phyloP scores from a whole-genome alignment of 2,888 invertebrate species.

The Gymnosoma rotundatum region DNA sequence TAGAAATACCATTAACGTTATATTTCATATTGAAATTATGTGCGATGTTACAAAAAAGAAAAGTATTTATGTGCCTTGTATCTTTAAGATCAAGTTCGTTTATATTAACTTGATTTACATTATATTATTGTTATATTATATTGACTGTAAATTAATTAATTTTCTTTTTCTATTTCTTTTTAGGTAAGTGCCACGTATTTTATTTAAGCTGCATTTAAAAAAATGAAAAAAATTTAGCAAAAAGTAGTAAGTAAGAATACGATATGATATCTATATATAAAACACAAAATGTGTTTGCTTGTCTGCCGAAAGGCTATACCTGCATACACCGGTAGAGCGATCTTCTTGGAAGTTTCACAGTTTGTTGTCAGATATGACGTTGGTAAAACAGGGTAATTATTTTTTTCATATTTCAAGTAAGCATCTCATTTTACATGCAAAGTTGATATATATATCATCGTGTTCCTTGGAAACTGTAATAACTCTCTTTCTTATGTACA shows the following conservation, averaged over 20 bases:
- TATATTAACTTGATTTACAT: neutral
- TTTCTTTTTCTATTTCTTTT: conserved; percentile 21
- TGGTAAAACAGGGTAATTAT: no score
- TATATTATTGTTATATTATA: conserved; percentile 1
- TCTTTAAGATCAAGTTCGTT: conserved; percentile 23
- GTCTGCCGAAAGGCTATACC: no score
- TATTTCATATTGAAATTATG: conserved; percentile 24
- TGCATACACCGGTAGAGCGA: no score
- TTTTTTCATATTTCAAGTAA: no score
- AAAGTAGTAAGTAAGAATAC: neutral
- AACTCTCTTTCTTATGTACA: no score
- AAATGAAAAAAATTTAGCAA: neutral
- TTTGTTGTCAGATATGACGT: no score
- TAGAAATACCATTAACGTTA: conserved; percentile 28
- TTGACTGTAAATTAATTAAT: neutral
- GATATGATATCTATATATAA: no score
- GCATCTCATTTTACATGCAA: no score
- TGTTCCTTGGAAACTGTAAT: no score
- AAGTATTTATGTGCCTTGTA: neutral
- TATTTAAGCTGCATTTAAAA: neutral
- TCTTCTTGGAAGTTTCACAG: no score
- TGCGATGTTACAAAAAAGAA: neutral
- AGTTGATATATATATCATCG: no score
- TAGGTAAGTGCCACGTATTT: conserved; percentile 29
- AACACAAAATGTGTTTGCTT: no score